Evolutionary conservation across 2,888 invertebrate genomes (phyloP).

Genomic region (Geotrupes spiniger): DNA sequence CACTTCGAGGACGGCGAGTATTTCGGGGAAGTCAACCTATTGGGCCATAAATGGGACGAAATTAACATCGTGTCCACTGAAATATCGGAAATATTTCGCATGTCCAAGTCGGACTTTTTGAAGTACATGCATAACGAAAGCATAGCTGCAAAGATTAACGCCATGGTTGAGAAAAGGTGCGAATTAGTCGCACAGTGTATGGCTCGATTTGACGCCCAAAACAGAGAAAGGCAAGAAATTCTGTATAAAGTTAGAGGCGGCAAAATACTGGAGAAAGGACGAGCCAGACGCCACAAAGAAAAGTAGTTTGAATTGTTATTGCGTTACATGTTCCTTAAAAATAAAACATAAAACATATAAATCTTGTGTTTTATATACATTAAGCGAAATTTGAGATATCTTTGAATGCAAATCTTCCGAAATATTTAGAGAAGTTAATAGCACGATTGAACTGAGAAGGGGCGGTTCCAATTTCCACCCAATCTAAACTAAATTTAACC

Average conservation of each 20-base stretch:
- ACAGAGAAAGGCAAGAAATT: constrained; percentile 19
- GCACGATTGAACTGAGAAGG: too few species aligned
- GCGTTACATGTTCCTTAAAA: too few species aligned
- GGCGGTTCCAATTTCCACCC: too few species aligned
- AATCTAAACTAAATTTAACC: too few species aligned
- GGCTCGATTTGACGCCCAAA: constrained; percentile 15
- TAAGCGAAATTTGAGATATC: too few species aligned
- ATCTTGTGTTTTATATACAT: too few species aligned
- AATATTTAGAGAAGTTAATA: too few species aligned
- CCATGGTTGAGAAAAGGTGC: constrained; percentile 43
- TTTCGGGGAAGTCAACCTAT: constrained; percentile 46
- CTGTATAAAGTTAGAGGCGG: constrained; percentile 26
- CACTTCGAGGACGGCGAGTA: constrained; percentile 56
- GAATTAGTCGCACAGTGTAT: constrained; percentile 17
- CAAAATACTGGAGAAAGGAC: constrained; percentile 26
- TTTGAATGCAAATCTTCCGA: too few species aligned
- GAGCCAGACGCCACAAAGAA: constrained; percentile 10
- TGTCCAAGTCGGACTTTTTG: constrained; percentile 33
- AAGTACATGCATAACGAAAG: constrained; percentile 39
- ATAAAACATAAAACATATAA: too few species aligned
- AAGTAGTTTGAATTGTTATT: too few species aligned
- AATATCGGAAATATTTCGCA: constrained; percentile 41
- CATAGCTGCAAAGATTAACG: constrained; percentile 45
- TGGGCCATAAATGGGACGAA: constrained; percentile 26
- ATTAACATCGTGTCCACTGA: constrained; percentile 38